phyloP scores from a whole-genome alignment of 2,113 vertebrate species.

The Coregonus clupeaformis region DNA sequence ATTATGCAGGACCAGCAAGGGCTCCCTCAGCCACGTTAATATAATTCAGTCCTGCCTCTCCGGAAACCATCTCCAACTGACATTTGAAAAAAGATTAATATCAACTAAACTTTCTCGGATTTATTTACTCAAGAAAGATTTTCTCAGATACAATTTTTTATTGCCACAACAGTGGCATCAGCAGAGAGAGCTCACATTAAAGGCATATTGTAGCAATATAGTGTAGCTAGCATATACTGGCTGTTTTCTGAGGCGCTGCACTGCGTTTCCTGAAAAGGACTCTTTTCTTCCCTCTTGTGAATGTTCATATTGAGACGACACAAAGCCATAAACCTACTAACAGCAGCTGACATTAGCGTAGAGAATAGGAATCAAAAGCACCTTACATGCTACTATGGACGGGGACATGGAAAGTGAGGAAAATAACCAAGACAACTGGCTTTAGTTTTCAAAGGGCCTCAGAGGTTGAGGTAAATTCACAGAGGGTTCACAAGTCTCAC shows the following conservation, averaged over 20 bases:
- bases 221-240: conserved; percentile 29
- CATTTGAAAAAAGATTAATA: conserved; percentile 77
- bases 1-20: conserved; percentile 63
- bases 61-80: conserved; percentile 63
- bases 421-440: neutral
- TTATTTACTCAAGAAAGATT: conserved; percentile 63
- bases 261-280: conserved; percentile 35
- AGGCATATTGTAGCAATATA: conserved; percentile 48
- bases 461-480: neutral
- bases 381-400: neutral
- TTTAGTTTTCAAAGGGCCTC: neutral
- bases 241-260: conserved; percentile 40
- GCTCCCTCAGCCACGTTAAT: conserved; percentile 57
- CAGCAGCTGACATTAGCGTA: neutral
- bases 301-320: conserved; percentile 40
- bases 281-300: conserved; percentile 27
- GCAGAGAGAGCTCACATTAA: conserved; percentile 59
- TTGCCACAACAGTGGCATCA: conserved; percentile 35
- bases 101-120: conserved; percentile 61
- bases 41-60: conserved; percentile 54
- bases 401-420: neutral
- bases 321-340: neutral
- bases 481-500: neutral
- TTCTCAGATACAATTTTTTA: conserved; percentile 64
- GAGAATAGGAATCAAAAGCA: neutral